Percentiles rank a stretch among this genome's conserved stretches.
phyloP scores from a whole-genome alignment of 2,888 invertebrate species.

The Drosophila peninsularis region DNA sequence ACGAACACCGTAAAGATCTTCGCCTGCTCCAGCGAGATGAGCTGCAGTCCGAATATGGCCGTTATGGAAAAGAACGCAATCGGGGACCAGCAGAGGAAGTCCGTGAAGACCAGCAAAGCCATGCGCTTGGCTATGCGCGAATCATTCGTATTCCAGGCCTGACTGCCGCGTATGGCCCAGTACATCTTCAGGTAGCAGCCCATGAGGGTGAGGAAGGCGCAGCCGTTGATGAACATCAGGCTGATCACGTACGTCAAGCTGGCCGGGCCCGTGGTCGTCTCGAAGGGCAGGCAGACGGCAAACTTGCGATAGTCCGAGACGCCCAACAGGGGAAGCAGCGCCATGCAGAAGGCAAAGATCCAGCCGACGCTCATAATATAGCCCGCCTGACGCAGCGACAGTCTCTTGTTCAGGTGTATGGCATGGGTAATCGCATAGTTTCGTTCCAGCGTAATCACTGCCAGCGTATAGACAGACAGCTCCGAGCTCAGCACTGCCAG shows the following conservation, averaged over 20 bases:
- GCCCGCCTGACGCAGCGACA: conserved; percentile 95
- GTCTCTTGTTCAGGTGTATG: conserved; percentile 96
- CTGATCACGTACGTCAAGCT: conserved; percentile 95
- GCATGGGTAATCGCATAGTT: conserved; percentile 99
- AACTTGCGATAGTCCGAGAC: conserved; percentile 98
- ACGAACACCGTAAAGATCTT: conserved; percentile 98
- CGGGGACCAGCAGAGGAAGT: conserved; percentile 99
- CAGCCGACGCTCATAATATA: conserved; percentile 97
- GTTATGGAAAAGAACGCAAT: conserved; percentile 98
- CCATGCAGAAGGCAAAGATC: conserved; percentile 94
- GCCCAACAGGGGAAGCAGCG: conserved; percentile 94
- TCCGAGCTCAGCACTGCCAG: conserved; percentile 97
- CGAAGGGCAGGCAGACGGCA: conserved; percentile 98
- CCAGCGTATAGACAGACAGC: conserved; percentile 96
- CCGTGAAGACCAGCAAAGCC: conserved; percentile 98
- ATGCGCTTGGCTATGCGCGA: conserved; percentile 97
- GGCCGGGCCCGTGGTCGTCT: conserved; percentile 90
- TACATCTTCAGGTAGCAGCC: conserved; percentile 99
- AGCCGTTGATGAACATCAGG: conserved; percentile 95
- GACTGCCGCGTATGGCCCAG: conserved; percentile 97
- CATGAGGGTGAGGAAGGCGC: conserved; percentile 97
- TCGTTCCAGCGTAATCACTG: conserved; percentile 97
- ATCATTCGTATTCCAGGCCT: conserved; percentile 99
- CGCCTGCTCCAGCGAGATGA: conserved; percentile 97
- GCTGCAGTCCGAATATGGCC: conserved; percentile 95